Evolutionary conservation across 2,797 vertebrate genomes (phyloP), one percentile per base, ranked within the genome.

Genomic region (Graptemys geographica): DNA sequence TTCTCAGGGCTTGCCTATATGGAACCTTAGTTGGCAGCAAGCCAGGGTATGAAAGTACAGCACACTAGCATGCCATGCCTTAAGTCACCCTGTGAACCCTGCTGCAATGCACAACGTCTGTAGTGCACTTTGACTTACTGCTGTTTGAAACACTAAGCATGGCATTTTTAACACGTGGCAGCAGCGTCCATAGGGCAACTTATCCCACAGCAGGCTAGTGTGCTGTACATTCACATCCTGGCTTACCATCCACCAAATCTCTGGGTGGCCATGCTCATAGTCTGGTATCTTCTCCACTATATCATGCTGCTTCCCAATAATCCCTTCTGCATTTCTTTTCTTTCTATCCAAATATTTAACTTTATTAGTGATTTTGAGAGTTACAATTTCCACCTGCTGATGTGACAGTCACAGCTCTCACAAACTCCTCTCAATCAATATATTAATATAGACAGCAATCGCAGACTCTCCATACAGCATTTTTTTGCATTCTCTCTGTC

Each of bases 401-500:
- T 21, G 3, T 28, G 84, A 79, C 91, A 93, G 69, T 19, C 16
- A n/a, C 33, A n/a, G 33, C 62, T 8, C 33, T 87, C 49, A 69
- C 0, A 0, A 76, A 83, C 88, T 95, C 3, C 41, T 53, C 88
- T 84, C 47, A 10, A 44, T 74, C 89, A 90, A 86, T 83, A 86
- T 93, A 83, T 31, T 89, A 88, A 74, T 33, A 52, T 5, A 72
- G 69, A 72, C 37, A 72, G 69, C 83, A 56, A 86, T 89, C n/a
- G 72, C 28, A 89, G 81, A 12, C 31, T 41, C 62, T 81, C 83
- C 51, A 65, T 90, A 90, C 94, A 90, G 5, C 21, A 13, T 25
- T 94, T 84, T 90, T 92, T 83, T 91, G 69, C 44, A 56, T 84
- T 93, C 79, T 80, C 86, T 89, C 56, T 79, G 83, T 84, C 82